phyloP scores from a whole-genome alignment of 2,888 invertebrate genomes.

The Lepidonotus clava region DNA sequence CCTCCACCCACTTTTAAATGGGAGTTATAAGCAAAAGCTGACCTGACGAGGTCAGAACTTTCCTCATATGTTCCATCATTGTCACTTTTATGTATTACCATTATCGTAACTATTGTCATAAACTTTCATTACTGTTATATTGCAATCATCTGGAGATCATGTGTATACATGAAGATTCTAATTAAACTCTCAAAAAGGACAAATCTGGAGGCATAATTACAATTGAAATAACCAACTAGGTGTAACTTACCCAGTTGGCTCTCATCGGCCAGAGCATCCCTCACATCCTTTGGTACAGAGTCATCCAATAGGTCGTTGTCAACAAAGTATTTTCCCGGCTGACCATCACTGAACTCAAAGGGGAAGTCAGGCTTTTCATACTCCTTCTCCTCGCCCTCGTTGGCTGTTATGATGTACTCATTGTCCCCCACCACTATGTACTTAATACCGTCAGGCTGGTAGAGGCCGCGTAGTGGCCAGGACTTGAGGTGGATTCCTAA shows the following conservation, averaged over 20 bases:
- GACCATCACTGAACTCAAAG: constrained; percentile 15
- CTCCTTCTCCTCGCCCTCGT: constrained; percentile 57
- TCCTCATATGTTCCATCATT: no score
- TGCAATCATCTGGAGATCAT: no score
- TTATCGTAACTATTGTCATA: no score
- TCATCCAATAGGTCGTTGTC: constrained; percentile 4
- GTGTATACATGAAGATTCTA: no score
- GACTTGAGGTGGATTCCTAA: constrained; percentile 36
- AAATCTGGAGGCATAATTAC: no score
- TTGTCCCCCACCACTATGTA: constrained; percentile 16
- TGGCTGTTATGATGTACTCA: constrained; percentile 49
- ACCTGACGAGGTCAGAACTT: no score
- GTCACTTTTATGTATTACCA: no score
- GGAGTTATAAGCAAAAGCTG: no score
- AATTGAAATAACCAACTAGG: no score
- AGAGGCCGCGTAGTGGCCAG: constrained; percentile 40
- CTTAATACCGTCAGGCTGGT: constrained; percentile 52
- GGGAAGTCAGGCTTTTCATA: constrained; percentile 35
- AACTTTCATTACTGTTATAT: no score
- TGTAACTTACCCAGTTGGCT: constrained; percentile 57
- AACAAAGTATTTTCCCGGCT: constrained; percentile 12
- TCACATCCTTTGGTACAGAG: background rate
- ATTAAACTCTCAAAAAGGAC: no score
- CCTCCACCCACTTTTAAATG: no score
- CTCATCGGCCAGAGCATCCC: constrained; percentile 53